These are phyloP conservation scores for Bubo scandiacus DNA, from an alignment of 2,113 vertebrate species.

Conservation along the genomic window DNA sequence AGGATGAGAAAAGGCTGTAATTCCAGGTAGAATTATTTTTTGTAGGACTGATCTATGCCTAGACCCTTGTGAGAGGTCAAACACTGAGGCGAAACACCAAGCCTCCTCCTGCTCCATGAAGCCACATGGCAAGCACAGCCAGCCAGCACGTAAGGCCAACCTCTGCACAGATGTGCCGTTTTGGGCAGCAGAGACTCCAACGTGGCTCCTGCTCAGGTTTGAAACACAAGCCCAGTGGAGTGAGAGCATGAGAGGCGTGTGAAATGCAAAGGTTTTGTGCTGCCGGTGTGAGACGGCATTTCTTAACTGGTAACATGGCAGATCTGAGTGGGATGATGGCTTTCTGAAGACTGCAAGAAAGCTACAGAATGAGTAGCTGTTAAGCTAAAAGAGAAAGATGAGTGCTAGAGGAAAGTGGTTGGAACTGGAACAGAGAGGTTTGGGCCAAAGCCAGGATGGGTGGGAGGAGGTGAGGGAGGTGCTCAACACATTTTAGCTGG, in stretches of 20 bases:
- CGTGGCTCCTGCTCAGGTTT: background rate
- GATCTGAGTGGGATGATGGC: conserved; percentile 6
- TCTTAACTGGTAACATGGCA: background rate
- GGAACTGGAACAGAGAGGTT: background rate
- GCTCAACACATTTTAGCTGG: background rate
- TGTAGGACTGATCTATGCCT: background rate
- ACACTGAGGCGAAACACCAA: background rate
- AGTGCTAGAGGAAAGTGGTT: background rate
- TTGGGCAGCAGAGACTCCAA: background rate
- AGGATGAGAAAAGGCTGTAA: background rate
- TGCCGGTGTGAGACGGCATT: background rate
- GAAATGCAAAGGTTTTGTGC: background rate
- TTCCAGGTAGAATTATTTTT: background rate
- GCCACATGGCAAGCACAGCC: background rate
- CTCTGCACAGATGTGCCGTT: accelerated
- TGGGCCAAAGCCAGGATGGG: background rate
- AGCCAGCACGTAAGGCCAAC: background rate
- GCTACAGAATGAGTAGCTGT: background rate
- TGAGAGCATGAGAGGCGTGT: background rate
- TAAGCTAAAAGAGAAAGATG: conserved; percentile 6
- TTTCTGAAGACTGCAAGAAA: background rate
- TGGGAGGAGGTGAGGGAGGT: conserved; percentile 36
- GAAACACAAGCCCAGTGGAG: background rate
- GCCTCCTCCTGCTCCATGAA: background rate
- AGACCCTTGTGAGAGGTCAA: background rate